A percentile compares a stretch with the other conserved stretches of the same genome.
Evolutionary conservation across 2,797 vertebrate genomes (phyloP).

Genomic region (Tokudaia tokunoshimensis): DNA sequence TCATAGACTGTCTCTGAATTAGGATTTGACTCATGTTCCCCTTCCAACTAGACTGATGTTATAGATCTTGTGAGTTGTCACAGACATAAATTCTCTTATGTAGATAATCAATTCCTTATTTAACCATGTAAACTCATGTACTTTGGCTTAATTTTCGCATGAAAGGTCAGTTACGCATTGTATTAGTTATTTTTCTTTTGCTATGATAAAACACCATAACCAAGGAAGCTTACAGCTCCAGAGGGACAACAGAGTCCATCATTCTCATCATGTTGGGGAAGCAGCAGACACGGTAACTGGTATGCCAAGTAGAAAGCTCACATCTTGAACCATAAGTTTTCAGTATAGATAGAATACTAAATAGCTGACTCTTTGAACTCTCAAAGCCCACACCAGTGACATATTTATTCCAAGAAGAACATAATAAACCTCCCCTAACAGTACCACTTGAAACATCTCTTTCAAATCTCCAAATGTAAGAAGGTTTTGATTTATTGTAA

Average conservation of each 20-base stretch:
- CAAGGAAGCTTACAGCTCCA: not conserved
- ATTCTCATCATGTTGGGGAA: not conserved
- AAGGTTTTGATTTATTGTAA: not conserved
- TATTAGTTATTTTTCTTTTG: not conserved
- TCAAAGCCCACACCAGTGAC: not conserved
- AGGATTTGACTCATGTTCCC: not conserved
- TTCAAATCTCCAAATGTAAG: not conserved
- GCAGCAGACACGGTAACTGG: not conserved
- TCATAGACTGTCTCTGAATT: constrained; percentile 22
- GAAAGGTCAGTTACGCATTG: not conserved
- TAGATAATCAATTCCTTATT: constrained; percentile 14
- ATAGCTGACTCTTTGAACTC: not conserved
- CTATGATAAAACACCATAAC: not conserved
- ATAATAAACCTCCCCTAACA: not conserved
- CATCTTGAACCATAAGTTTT: not conserved
- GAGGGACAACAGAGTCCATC: not conserved
- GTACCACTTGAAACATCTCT: not conserved
- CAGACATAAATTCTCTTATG: not conserved
- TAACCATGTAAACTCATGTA: not conserved
- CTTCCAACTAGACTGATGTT: not conserved
- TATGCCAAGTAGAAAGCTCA: not conserved
- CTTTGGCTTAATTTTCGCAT: not conserved
- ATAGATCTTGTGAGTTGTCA: not conserved
- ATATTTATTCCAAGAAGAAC: not conserved
- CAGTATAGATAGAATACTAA: not conserved